phyloP scores from a whole-genome alignment of 1,140 invertebrate genomes.

The Heliconius himera region DNA sequence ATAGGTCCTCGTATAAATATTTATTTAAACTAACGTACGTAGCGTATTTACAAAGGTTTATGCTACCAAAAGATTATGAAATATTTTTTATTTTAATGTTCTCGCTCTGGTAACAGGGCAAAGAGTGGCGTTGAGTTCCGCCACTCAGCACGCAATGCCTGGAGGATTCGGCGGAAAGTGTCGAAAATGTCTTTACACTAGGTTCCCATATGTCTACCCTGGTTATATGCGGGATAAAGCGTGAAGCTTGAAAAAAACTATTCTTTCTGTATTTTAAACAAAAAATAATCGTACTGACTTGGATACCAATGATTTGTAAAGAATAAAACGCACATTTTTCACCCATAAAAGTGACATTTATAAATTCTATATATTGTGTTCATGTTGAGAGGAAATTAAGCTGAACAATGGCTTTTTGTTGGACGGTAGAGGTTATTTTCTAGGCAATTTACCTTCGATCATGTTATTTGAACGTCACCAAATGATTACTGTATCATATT shows the following conservation, averaged over 20 bases:
- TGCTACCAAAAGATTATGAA: too few species aligned
- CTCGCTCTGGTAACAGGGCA: too few species aligned
- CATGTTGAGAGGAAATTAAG: constrained; percentile 25
- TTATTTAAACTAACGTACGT: constrained; percentile 26
- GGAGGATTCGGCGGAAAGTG: too few species aligned
- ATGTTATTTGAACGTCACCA: too few species aligned
- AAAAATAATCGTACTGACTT: not conserved
- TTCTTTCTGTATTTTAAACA: not conserved
- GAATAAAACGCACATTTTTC: not conserved
- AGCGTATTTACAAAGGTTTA: not conserved
- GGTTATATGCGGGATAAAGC: too few species aligned
- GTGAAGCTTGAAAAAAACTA: not conserved
- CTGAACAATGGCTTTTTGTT: constrained; percentile 35
- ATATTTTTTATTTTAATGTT: too few species aligned
- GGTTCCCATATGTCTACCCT: too few species aligned
- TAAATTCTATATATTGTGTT: constrained; percentile 22
- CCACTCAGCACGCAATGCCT: too few species aligned
- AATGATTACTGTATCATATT: too few species aligned
- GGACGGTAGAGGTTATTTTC: constrained; percentile 34
- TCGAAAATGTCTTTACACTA: too few species aligned
- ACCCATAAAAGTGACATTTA: constrained; percentile 23
- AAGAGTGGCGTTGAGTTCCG: too few species aligned
- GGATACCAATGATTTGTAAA: not conserved
- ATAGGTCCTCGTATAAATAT: constrained; percentile 30
- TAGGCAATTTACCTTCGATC: constrained; percentile 33